Evolutionary conservation across 2,113 vertebrate species (phyloP).

Genomic region (Lophius piscatorius): DNA sequence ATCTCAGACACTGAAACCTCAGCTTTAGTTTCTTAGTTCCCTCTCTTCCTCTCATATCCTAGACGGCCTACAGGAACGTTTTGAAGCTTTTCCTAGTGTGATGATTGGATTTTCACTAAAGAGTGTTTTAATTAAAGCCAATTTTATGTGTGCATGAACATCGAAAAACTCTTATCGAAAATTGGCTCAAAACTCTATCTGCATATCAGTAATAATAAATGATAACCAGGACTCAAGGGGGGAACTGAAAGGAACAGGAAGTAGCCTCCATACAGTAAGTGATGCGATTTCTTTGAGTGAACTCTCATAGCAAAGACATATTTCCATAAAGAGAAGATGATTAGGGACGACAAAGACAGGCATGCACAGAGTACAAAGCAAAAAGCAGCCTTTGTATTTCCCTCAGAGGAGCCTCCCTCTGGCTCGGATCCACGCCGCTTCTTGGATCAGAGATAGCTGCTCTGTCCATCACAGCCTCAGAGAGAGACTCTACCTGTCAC

Average conservation of each 20-base stretch:
- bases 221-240: slow-evolving; percentile 12
- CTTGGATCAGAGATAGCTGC: slow-evolving; percentile 67
- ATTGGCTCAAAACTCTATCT: slow-evolving; percentile 28
- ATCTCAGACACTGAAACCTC: slow-evolving; percentile 53
- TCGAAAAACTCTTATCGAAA: slow-evolving; percentile 7
- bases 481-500: slow-evolving; percentile 73
- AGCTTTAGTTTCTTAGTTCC: no score
- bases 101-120: not conserved
- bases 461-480: slow-evolving; percentile 72
- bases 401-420: slow-evolving; percentile 51
- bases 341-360: slow-evolving; percentile 63
- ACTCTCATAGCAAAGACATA: slow-evolving; percentile 56
- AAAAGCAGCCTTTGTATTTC: slow-evolving; percentile 70
- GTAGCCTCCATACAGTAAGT: slow-evolving; percentile 51
- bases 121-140: not conserved
- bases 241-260: slow-evolving; percentile 20
- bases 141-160: not conserved
- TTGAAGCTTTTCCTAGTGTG: slow-evolving; percentile 6
- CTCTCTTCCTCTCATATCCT: slow-evolving; percentile 34
- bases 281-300: slow-evolving; percentile 60
- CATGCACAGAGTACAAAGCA: slow-evolving; percentile 72
- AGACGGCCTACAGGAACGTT: slow-evolving; percentile 6
- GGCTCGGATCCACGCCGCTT: slow-evolving; percentile 61
- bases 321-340: slow-evolving; percentile 68
- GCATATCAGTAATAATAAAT: slow-evolving; percentile 50